Percentiles rank a stretch among this genome's conserved stretches.
These are phyloP conservation scores for Gavialis gangeticus DNA, from an alignment of 2,113 vertebrate species.

Conservation along the genomic window DNA sequence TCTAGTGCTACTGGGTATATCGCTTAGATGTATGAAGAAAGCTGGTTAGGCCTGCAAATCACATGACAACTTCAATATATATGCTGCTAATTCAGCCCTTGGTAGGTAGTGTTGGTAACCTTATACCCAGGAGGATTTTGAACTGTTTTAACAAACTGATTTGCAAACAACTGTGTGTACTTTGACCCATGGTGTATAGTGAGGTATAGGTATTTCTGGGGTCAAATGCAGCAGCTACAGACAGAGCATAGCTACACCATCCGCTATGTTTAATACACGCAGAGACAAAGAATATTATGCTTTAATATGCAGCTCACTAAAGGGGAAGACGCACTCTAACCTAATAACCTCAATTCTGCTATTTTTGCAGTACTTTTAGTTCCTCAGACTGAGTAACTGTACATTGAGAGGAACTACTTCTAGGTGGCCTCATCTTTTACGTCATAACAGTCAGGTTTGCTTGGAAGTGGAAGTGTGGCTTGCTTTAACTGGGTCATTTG, in stretches of 20 bases:
- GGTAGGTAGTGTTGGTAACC: neutral
- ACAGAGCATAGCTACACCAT: neutral
- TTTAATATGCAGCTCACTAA: neutral
- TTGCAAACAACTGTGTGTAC: neutral
- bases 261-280: neutral
- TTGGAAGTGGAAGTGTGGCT: neutral
- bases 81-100: neutral
- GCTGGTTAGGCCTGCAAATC: neutral
- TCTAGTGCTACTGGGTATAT: neutral
- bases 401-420: neutral
- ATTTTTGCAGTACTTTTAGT: neutral
- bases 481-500: neutral
- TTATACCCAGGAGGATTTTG: neutral
- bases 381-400: neutral
- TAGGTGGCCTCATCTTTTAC: neutral
- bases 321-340: no score
- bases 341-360: neutral
- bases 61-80: neutral
- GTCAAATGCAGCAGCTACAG: neutral
- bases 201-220: accelerated
- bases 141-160: neutral
- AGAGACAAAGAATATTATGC: neutral
- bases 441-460: neutral
- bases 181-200: neutral
- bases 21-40: neutral